Evolutionary conservation across 2,113 vertebrate species (phyloP), one percentile per base, ranked within the genome.

Genomic region (Gadus chalcogrammus): DNA sequence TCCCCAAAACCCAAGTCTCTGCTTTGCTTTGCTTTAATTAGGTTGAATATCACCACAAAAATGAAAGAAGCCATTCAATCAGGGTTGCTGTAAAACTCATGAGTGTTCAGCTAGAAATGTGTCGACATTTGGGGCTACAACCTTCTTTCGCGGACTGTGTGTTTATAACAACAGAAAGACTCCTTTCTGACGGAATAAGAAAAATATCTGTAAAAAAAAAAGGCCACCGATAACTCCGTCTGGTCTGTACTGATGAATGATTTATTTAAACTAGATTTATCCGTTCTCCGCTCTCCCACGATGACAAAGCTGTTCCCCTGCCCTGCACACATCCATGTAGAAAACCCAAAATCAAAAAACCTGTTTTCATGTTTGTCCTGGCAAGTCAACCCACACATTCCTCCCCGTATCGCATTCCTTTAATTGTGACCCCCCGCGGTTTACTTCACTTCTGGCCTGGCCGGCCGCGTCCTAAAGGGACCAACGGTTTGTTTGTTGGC

Each of bases 151-250:
- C 68, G 67, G 73, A 56, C 52, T 65, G 63, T 38, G 58, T 84
- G 79, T 84, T 85, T 81, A 61, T 55, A 84, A 71, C 24, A 85
- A 68, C 42, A 48, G 42, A 48, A 24, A 24, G 8, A 13, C n/a
- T 58, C n/a, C 55, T 58, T 58, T 6, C 15, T 58, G 55, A n/a
- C 3, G 16, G n/a, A 13, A 35, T 35, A n/a, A n/a, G 55, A 17
- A 13, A n/a, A n/a, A 58, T 3, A 17, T 4, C 9, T 58, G 55
- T n/a, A 58, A 58, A n/a, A 58, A 17, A 58, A 48, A 48, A 48
- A 11, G 12, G 11, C 42, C 42, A 8, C 12, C 42, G 42, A 48
- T 48, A 48, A 48, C 42, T 13, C 42, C 13, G 42, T 48, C 42
- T 48, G 42, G 42, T 48, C 24, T 35, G 31, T 35, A 35, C 31